Evolutionary conservation across 1,140 invertebrate species (phyloP).

Genomic region (Heliconius eleuchia): DNA sequence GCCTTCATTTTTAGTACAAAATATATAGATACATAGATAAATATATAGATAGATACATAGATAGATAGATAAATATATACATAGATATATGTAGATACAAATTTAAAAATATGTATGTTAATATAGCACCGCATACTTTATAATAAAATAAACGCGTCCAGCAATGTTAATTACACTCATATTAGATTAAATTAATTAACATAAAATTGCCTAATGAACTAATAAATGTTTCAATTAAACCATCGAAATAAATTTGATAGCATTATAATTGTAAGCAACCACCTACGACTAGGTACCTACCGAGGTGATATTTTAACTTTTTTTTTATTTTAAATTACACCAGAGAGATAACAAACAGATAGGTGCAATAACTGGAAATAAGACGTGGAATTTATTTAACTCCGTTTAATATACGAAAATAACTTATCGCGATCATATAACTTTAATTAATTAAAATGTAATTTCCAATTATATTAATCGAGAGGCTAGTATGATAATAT

Average conservation of each 20-base stretch:
- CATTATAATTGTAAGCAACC: neutral
- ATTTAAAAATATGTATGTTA: neutral
- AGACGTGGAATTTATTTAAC: neutral
- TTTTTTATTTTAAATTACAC: slow-evolving; percentile 6
- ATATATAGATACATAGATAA: too few species aligned
- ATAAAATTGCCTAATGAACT: slow-evolving; percentile 18
- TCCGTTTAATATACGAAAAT: neutral
- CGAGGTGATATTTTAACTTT: neutral
- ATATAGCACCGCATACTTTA: neutral
- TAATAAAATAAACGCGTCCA: slow-evolving; percentile 14
- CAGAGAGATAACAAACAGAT: neutral
- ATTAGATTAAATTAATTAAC: slow-evolving; percentile 20
- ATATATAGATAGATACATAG: too few species aligned
- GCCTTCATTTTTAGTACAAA: neutral
- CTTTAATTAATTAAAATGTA: neutral
- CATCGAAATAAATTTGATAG: slow-evolving; percentile 14
- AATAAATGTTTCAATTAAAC: slow-evolving; percentile 16
- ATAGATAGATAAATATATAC: neutral
- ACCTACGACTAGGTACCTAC: neutral
- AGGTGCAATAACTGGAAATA: neutral
- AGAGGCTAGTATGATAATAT: neutral
- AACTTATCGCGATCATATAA: neutral
- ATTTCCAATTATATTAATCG: neutral
- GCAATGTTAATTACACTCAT: slow-evolving; percentile 22
- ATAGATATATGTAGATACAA: neutral